A percentile compares a stretch with the other conserved stretches of the same genome.
phyloP scores from a whole-genome alignment of 2,113 vertebrate species.

The Brachyhypopomus gauderio region DNA sequence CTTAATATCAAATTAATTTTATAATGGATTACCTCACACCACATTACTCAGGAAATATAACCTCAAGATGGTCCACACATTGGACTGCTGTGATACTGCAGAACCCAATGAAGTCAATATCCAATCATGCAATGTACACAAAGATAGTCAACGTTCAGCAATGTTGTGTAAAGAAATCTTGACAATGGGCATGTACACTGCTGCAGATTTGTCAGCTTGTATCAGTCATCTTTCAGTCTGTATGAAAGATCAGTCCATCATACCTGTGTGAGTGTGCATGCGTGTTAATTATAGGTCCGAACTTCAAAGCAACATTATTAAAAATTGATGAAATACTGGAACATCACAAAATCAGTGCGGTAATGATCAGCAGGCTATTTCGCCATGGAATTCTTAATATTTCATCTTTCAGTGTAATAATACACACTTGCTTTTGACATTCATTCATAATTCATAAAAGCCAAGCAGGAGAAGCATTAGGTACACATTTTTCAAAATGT shows the following conservation, averaged over 20 bases:
- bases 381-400: constrained; percentile 29
- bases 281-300: not conserved
- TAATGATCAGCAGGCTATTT: constrained; percentile 3
- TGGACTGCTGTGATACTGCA: not conserved
- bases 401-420: constrained; percentile 31
- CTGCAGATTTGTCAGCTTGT: too few relatives aligned
- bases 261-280: too few relatives aligned
- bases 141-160: too few relatives aligned
- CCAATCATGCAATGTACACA: not conserved
- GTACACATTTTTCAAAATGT: constrained; percentile 25
- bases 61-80: not conserved
- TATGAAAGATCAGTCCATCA: not conserved
- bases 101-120: not conserved
- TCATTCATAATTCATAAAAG: constrained; percentile 43
- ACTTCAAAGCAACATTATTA: constrained; percentile 34
- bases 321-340: constrained; percentile 37
- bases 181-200: too few relatives aligned
- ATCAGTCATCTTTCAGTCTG: too few relatives aligned
- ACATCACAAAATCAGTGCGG: constrained; percentile 12
- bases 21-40: not conserved
- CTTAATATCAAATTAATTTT: not conserved
- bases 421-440: constrained; percentile 32
- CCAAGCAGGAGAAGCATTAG: constrained; percentile 18
- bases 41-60: not conserved
- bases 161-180: too few relatives aligned